Conservation (phyloP, 2,113 vertebrate species). For the Sitta europaea region DNA sequence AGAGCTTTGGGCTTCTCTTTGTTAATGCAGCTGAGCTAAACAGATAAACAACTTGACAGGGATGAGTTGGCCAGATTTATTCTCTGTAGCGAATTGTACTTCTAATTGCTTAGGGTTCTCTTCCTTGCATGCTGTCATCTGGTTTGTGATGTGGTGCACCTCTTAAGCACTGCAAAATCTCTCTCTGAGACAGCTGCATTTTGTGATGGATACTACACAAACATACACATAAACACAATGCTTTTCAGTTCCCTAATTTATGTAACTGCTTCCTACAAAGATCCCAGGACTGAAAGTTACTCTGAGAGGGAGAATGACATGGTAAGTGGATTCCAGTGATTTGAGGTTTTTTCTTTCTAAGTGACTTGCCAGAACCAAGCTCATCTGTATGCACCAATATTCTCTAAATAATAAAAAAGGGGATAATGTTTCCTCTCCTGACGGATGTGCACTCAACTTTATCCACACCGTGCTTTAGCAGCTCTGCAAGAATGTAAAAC, state of each 20-base stretch:
- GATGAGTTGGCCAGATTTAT: background rate
- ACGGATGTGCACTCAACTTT: background rate
- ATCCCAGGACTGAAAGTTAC: background rate
- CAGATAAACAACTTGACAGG: constrained; percentile 20
- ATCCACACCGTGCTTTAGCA: background rate
- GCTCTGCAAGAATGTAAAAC: constrained; percentile 1
- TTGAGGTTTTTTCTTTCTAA: background rate
- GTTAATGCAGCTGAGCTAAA: background rate
- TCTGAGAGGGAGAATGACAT: background rate
- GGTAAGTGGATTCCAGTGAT: background rate
- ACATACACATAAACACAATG: background rate
- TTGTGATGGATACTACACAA: background rate
- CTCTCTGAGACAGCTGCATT: background rate
- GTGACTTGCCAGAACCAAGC: background rate
- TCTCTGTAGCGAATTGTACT: background rate
- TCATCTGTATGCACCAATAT: background rate
- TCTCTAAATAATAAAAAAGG: constrained; percentile 9
- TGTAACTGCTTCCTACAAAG: background rate
- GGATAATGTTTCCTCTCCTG: constrained; percentile 1
- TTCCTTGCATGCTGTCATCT: background rate
- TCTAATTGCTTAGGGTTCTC: constrained; percentile 27
- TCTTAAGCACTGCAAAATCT: background rate
- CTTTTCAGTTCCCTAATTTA: background rate
- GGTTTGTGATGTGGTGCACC: background rate
- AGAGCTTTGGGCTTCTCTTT: background rate